Conservation (phyloP, 2,888 invertebrate species). For the Pharmacophagus antenor region DNA sequence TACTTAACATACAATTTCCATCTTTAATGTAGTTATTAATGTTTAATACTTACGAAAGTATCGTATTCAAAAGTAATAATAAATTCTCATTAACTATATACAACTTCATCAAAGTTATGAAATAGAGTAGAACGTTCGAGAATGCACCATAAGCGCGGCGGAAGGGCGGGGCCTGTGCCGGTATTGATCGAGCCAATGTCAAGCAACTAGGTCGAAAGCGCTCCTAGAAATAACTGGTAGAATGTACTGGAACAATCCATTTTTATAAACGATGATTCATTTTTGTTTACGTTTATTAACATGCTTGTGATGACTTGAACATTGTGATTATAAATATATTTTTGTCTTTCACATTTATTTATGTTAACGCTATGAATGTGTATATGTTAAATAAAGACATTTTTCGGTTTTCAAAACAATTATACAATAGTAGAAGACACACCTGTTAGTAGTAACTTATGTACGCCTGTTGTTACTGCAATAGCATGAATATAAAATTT, state of each 20-base stretch:
- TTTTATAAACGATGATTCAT: background rate
- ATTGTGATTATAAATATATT: no score
- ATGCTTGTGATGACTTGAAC: background rate
- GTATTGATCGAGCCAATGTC: slow-evolving; percentile 36
- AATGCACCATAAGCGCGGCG: slow-evolving; percentile 40
- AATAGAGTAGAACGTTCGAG: background rate
- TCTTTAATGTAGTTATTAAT: background rate
- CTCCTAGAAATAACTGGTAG: slow-evolving; percentile 23
- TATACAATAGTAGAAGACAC: no score
- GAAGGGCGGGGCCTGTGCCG: slow-evolving; percentile 35
- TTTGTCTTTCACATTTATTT: no score
- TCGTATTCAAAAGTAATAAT: background rate
- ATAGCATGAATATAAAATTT: no score
- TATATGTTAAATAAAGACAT: no score
- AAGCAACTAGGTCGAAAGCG: slow-evolving; percentile 36
- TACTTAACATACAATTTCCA: no score
- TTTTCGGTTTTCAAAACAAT: no score
- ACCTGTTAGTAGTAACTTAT: no score
- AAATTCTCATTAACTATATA: background rate
- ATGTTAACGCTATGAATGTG: no score
- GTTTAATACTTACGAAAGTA: background rate
- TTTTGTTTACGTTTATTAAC: background rate
- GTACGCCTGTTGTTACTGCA: no score
- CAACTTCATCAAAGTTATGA: background rate
- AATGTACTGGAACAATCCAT: background rate